phyloP scores from a whole-genome alignment of 92 coral and sea anemone genomes.

The Bergia puertoricense region DNA sequence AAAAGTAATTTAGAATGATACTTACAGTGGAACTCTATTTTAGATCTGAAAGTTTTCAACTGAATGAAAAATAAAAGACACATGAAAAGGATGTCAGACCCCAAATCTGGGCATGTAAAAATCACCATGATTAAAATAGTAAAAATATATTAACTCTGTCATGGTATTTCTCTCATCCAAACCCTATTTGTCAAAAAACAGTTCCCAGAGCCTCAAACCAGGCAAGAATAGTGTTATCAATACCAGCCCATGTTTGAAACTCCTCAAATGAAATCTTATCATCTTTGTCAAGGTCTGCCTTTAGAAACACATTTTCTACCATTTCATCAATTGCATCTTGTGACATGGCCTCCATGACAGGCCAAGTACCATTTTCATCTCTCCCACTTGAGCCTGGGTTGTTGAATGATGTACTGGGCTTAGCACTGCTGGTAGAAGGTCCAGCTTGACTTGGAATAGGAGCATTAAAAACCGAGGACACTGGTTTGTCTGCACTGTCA shows the following conservation, averaged over 20 bases:
- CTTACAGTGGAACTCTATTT: too few species aligned
- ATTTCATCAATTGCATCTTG: conserved; percentile 99
- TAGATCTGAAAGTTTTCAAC: too few species aligned
- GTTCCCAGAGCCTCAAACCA: conserved; percentile 99
- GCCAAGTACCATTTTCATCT: conserved; percentile 86
- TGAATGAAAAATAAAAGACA: too few species aligned
- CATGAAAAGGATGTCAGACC: too few species aligned
- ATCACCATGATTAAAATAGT: background rate
- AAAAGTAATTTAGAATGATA: too few species aligned
- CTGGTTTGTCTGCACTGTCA: conserved; percentile 97
- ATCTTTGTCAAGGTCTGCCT: conserved; percentile 88
- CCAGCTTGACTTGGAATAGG: conserved; percentile 84
- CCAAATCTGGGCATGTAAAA: too few species aligned
- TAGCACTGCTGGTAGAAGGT: conserved; percentile 62
- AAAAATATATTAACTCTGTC: background rate
- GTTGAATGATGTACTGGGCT: conserved; percentile 59
- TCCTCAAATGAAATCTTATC: conserved; percentile 93
- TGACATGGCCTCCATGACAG: conserved; percentile 99
- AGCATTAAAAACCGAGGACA: conserved; percentile 94
- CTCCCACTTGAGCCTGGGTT: conserved; percentile 64
- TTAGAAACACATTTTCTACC: conserved; percentile 90
- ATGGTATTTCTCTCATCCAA: background rate
- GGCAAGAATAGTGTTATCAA: conserved; percentile 88
- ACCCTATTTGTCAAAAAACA: conserved; percentile 56
- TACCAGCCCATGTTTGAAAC: conserved; percentile 91